Evolutionary conservation across 2,888 invertebrate species (phyloP).

Genomic region (Aphodius sticticus): DNA sequence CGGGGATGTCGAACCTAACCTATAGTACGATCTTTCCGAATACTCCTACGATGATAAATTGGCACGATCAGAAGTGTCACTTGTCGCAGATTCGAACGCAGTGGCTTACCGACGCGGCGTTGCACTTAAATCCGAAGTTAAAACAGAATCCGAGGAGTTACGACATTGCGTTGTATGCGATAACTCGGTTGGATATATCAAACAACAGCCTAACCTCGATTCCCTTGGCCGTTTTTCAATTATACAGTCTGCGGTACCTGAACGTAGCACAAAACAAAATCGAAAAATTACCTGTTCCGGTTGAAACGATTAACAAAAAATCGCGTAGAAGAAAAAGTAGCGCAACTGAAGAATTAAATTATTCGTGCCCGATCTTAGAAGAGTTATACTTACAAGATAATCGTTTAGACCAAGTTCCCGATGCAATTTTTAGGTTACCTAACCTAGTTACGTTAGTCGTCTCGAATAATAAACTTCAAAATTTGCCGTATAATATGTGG

Average conservation of each 20-base stretch:
- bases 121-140: constrained; percentile 85
- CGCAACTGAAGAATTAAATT: constrained; percentile 56
- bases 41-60: constrained; percentile 88
- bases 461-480: constrained; percentile 91
- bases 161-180: constrained; percentile 82
- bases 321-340: constrained; percentile 48
- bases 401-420: constrained; percentile 82
- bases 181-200: constrained; percentile 93
- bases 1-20: constrained; percentile 68
- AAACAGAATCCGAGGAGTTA: constrained; percentile 72
- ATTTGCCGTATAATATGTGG: constrained; percentile 87
- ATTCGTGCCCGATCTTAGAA: constrained; percentile 82
- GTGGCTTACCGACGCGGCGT: constrained; percentile 86
- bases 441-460: constrained; percentile 83
- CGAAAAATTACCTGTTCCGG: constrained; percentile 72
- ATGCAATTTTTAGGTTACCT: constrained; percentile 83
- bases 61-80: constrained; percentile 83
- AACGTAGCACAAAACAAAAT: constrained; percentile 92
- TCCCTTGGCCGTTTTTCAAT: constrained; percentile 83
- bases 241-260: constrained; percentile 82
- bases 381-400: constrained; percentile 94
- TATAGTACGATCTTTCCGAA: constrained; percentile 84
- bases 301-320: constrained; percentile 52
- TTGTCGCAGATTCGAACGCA: constrained; percentile 76
- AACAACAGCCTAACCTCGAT: constrained; percentile 83